Conservation (phyloP, 2,113 vertebrate species). For the Mastomys coucha region DNA sequence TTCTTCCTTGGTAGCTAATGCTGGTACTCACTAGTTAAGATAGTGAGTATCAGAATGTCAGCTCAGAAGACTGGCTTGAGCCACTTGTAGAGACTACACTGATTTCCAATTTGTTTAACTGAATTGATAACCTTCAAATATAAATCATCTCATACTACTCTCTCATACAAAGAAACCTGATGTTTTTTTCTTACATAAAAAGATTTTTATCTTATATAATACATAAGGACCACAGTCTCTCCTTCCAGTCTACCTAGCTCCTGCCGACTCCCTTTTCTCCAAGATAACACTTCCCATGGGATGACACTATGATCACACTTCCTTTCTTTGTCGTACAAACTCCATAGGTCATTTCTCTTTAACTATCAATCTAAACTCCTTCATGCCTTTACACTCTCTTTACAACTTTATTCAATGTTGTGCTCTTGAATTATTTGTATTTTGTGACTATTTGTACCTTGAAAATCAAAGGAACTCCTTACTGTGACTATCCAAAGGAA, state of each 20-base stretch:
- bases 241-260: not conserved
- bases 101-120: not conserved
- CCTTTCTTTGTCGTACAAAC: not conserved
- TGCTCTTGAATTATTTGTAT: not conserved
- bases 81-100: not conserved
- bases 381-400: not conserved
- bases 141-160: not conserved
- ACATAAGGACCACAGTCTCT: too few species aligned
- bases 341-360: not conserved
- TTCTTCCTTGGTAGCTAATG: not conserved
- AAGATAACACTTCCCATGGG: not conserved
- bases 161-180: not conserved
- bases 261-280: not conserved
- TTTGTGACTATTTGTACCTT: not conserved
- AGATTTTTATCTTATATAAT: not conserved
- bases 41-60: slow-evolving; percentile 14
- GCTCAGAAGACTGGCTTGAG: not conserved
- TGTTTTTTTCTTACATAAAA: not conserved
- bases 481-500: not conserved
- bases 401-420: not conserved
- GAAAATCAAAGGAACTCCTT: not conserved
- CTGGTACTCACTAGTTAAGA: not conserved
- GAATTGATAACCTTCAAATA: not conserved
- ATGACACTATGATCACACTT: not conserved
- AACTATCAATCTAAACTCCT: not conserved